Evolutionary conservation across 1,140 invertebrate genomes (phyloP).

Genomic region (Phymorhynchus buccinoides): DNA sequence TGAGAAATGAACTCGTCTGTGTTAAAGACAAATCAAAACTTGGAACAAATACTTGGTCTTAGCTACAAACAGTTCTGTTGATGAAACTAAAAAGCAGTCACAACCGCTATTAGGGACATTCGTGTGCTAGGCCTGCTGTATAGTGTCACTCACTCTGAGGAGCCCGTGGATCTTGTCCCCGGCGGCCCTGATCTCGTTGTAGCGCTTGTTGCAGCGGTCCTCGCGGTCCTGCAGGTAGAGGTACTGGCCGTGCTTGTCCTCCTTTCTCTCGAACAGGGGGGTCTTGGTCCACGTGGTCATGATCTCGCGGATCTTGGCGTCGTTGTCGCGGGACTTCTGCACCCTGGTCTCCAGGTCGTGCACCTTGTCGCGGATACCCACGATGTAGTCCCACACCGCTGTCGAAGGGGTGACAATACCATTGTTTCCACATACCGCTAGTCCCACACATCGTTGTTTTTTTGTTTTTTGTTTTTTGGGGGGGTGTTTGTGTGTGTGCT

Average conservation of each 20-base stretch:
- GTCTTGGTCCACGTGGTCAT: constrained; percentile 86
- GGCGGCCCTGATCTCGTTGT: constrained; percentile 82
- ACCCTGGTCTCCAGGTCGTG: constrained; percentile 85
- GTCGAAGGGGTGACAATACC: not conserved
- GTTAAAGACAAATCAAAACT: too few species aligned
- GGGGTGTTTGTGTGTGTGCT: not conserved
- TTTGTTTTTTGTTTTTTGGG: too few species aligned
- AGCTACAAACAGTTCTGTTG: not conserved
- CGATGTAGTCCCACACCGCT: constrained; percentile 87
- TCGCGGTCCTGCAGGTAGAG: constrained; percentile 86
- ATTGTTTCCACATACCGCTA: too few species aligned
- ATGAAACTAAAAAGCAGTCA: not conserved
- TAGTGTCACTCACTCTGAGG: constrained; percentile 69
- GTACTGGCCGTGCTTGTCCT: constrained; percentile 88
- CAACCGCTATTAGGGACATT: too few species aligned
- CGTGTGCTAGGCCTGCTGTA: not conserved
- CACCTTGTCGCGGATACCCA: constrained; percentile 83
- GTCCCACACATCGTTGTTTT: too few species aligned
- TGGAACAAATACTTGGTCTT: too few species aligned
- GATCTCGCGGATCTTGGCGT: constrained; percentile 83
- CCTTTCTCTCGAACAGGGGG: constrained; percentile 87
- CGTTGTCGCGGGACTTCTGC: constrained; percentile 88
- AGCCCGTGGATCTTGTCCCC: constrained; percentile 83
- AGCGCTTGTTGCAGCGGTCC: constrained; percentile 83
- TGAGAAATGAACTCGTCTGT: too few species aligned